Conservation (phyloP, 1,140 invertebrate genomes). For the Drosophila willistoni region DNA sequence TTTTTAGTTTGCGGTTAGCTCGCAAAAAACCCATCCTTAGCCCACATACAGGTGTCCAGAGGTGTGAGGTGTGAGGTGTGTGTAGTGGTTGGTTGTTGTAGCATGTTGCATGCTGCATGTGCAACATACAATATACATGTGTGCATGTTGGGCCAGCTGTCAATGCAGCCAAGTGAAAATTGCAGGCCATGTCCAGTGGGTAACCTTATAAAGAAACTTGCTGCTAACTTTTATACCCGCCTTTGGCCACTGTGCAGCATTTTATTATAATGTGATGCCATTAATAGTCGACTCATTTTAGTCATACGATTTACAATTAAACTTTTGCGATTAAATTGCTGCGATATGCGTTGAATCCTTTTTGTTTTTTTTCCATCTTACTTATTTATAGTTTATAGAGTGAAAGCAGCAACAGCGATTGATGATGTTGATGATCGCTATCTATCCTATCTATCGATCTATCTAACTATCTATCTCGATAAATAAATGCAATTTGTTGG, state of each 20-base stretch:
- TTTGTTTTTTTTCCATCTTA: constrained; percentile 30
- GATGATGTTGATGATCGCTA: constrained; percentile 45
- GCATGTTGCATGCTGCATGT: constrained; percentile 29
- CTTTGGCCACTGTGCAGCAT: constrained; percentile 65
- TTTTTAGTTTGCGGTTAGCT: constrained; percentile 56
- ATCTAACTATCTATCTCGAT: constrained; percentile 56
- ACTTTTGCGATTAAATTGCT: constrained; percentile 71
- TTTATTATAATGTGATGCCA: constrained; percentile 71
- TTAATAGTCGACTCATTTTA: constrained; percentile 44
- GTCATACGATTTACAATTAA: constrained; percentile 74
- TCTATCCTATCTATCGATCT: constrained; percentile 47
- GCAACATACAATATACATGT: background rate
- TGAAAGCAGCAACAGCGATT: constrained; percentile 51
- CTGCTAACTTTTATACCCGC: constrained; percentile 43
- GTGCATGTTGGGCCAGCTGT: constrained; percentile 63
- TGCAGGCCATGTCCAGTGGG: constrained; percentile 60
- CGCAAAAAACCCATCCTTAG: constrained; percentile 31
- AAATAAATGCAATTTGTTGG: constrained; percentile 58
- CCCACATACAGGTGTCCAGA: constrained; percentile 9
- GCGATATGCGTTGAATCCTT: constrained; percentile 62
- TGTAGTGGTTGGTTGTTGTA: background rate
- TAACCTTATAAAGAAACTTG: constrained; percentile 68
- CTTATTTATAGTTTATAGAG: constrained; percentile 64
- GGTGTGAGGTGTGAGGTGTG: background rate
- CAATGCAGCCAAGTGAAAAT: constrained; percentile 74